Conservation (phyloP, 2,888 invertebrate genomes). For the Nomada fabriciana region DNA sequence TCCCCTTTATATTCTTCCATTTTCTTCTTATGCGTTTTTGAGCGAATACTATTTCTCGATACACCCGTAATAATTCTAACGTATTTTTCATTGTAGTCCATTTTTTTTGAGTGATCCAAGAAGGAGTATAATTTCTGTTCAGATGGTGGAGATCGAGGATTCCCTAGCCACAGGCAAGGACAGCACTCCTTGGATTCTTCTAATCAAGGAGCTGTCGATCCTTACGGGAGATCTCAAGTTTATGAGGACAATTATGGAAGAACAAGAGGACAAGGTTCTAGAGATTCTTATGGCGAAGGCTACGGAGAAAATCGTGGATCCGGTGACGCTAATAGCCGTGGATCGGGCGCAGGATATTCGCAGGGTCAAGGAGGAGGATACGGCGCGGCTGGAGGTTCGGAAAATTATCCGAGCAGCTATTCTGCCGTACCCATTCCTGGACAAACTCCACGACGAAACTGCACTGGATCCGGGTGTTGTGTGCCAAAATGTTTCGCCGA, state of each 20-base stretch:
- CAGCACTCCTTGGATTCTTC: constrained; percentile 46
- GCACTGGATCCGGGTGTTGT: constrained; percentile 89
- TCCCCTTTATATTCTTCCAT: too few species aligned
- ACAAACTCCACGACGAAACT: constrained; percentile 86
- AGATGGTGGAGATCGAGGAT: constrained; percentile 28
- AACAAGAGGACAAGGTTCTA: constrained; percentile 10
- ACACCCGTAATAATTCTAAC: too few species aligned
- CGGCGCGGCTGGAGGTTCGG: constrained; percentile 61
- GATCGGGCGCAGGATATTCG: constrained; percentile 25
- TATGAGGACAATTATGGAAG: constrained; percentile 44
- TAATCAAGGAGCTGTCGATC: constrained; percentile 57
- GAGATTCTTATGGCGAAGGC: constrained; percentile 27
- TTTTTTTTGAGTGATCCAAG: background rate
- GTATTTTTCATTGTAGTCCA: background rate
- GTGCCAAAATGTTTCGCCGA: constrained; percentile 95
- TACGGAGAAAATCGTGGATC: constrained; percentile 38
- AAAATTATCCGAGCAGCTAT: constrained; percentile 84
- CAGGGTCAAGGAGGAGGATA: constrained; percentile 52
- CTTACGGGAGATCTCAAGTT: constrained; percentile 52
- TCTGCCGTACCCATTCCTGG: constrained; percentile 85
- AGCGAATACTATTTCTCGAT: background rate
- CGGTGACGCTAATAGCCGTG: constrained; percentile 32
- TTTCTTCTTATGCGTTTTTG: too few species aligned
- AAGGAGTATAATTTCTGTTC: background rate
- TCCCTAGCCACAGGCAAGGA: constrained; percentile 25